Evolutionary conservation across 2,888 invertebrate genomes (phyloP), one percentile per base, ranked within the genome.

Genomic region (Morpho helenor): DNA sequence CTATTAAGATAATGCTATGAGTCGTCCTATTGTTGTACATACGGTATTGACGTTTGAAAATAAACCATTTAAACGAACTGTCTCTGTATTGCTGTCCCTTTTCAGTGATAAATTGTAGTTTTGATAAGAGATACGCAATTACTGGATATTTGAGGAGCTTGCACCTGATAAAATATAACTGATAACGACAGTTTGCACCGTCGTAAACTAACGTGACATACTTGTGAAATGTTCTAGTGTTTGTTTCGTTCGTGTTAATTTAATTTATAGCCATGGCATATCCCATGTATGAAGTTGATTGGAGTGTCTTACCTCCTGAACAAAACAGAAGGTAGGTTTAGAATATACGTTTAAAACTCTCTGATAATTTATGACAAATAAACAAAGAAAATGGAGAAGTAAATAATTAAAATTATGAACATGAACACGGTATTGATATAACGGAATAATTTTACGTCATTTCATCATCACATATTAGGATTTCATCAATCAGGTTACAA

Each of bases 231-330:
- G 87, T 80, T 79, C 77, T 68, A 77, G 79, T 76, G 77, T 75
- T 69, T 72, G 67, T 71, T 72, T 74, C 73, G 74, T 74, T 70
- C 70, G 67, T 72, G 69, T 68, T 74, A 23, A 44, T 60, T 59
- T 75, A 73, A 65, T 68, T 62, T 70, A 62, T 64, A 69, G 80
- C 63, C 65, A 90, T 90, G 90, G 90, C 90, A 60, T 90, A 89
- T 81, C 90, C 90, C 60, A 90, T 90, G 90, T 95, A 95, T 79
- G 96, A 96, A 82, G 92, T 94, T 60, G 96, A 96, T 79, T 96
- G 95, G 95, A 96, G 96, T 87, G 94, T 96, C 69, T 89, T 96
- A 72, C 96, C 96, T 64, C 95, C 96, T 60, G 96, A 96, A 84
- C 93, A 95, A 68, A 96, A 96, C 77, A 92, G 96, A 92, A 95